phyloP scores from a whole-genome alignment of 53 echinoderm and acorn worm genomes.

The Pentamera pediparva region DNA sequence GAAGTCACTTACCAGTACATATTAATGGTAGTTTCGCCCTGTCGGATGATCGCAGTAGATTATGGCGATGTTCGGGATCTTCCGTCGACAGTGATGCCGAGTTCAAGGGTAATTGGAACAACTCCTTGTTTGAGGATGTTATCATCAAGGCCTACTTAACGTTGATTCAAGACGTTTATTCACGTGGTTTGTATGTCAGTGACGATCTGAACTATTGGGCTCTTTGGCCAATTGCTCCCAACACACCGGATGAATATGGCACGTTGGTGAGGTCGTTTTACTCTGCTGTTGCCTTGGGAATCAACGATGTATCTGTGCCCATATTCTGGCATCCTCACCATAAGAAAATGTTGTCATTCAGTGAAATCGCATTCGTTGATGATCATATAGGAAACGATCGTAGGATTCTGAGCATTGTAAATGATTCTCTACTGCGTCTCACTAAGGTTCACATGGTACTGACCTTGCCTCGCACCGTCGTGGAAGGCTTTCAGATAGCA shows the following conservation, averaged over 20 bases:
- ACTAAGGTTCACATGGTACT: too few species aligned
- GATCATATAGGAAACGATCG: slow-evolving; percentile 21
- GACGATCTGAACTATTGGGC: background rate
- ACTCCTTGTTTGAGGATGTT: slow-evolving; percentile 23
- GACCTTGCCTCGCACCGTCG: too few species aligned
- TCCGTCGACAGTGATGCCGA: background rate
- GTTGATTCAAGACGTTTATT: background rate
- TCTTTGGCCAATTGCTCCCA: background rate
- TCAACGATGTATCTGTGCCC: background rate
- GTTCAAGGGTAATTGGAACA: slow-evolving; percentile 37
- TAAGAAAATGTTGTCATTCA: background rate
- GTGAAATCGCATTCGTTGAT: slow-evolving; percentile 16
- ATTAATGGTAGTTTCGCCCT: slow-evolving; percentile 48
- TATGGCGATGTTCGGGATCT: background rate
- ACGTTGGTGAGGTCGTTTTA: background rate
- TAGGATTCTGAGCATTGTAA: background rate
- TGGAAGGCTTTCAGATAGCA: too few species aligned
- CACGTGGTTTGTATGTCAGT: background rate
- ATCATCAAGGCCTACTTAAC: slow-evolving; percentile 39
- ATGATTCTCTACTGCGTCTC: too few species aligned
- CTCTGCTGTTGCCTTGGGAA: background rate
- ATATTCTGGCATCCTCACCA: background rate
- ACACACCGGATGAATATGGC: slow-evolving; percentile 17
- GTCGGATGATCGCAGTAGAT: slow-evolving; percentile 34
- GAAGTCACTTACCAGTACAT: slow-evolving; percentile 40